Conservation (phyloP, 2,113 vertebrate species). For the Ahaetulla prasina region DNA sequence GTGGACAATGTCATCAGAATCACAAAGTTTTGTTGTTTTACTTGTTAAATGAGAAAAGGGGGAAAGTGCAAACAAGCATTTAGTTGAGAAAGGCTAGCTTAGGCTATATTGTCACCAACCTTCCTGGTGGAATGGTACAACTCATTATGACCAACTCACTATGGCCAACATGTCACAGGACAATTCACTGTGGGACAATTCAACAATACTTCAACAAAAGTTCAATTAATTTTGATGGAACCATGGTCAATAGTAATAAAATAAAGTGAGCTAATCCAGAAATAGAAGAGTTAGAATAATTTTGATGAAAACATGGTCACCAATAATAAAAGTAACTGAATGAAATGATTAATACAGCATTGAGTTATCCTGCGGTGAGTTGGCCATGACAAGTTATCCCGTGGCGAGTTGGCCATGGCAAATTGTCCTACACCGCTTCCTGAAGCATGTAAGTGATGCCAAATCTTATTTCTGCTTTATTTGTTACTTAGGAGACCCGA, state of each 20-base stretch:
- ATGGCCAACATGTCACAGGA: background rate
- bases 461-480: background rate
- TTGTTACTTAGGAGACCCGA: constrained; percentile 73
- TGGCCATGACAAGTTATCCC: no score
- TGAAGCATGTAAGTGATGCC: background rate
- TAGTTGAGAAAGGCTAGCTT: background rate
- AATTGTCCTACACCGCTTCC: background rate
- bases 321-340: background rate
- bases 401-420: background rate
- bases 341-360: background rate
- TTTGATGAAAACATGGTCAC: background rate
- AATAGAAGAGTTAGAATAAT: background rate
- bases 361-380: background rate
- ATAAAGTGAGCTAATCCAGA: background rate
- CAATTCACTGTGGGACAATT: background rate
- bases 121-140: background rate
- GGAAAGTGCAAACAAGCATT: background rate
- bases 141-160: background rate
- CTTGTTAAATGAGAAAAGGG: background rate
- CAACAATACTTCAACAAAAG: background rate
- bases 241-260: background rate
- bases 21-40: background rate
- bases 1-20: no score
- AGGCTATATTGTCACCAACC: background rate
- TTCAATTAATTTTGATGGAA: background rate